phyloP scores from a whole-genome alignment of 2,888 invertebrate genomes.

The Sesia bembeciformis region DNA sequence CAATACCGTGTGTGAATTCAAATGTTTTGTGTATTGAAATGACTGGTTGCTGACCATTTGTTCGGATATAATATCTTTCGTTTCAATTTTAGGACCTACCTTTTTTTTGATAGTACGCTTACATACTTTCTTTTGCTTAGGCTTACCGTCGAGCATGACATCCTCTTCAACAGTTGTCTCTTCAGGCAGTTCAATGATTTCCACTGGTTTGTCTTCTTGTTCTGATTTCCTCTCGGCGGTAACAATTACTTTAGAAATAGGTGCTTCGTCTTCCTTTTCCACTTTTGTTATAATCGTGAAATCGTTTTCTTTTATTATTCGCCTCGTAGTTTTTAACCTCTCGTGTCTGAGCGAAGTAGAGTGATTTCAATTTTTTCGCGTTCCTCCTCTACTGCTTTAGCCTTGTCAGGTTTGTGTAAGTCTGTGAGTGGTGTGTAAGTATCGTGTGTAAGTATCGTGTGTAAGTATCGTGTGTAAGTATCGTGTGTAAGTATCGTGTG shows the following conservation, averaged over 20 bases:
- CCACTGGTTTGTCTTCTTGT: conserved; percentile 1
- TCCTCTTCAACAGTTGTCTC: conserved; percentile 3
- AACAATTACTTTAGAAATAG: background rate
- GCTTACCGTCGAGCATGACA: conserved; percentile 10
- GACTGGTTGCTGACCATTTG: conserved; percentile 52
- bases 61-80: conserved; percentile 47
- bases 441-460: conserved; percentile 2
- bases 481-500: conserved; percentile 6
- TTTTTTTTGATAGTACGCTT: conserved; percentile 50
- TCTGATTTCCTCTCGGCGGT: background rate
- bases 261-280: conserved; percentile 19
- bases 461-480: conserved; percentile 3
- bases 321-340: background rate
- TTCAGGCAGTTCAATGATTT: conserved; percentile 9
- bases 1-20: no score
- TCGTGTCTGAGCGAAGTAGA: conserved; percentile 2
- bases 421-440: conserved; percentile 5
- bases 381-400: conserved; percentile 1
- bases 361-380: conserved; percentile 4
- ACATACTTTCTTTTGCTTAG: conserved; percentile 32
- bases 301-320: conserved; percentile 11
- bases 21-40: conserved; percentile 25
- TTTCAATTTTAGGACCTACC: conserved; percentile 45
- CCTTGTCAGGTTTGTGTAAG: background rate
- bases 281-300: conserved; percentile 39